Evolutionary conservation across 2,888 invertebrate species (phyloP), one percentile per base, ranked within the genome.

Genomic region (Dermolepida albohirtum): DNA sequence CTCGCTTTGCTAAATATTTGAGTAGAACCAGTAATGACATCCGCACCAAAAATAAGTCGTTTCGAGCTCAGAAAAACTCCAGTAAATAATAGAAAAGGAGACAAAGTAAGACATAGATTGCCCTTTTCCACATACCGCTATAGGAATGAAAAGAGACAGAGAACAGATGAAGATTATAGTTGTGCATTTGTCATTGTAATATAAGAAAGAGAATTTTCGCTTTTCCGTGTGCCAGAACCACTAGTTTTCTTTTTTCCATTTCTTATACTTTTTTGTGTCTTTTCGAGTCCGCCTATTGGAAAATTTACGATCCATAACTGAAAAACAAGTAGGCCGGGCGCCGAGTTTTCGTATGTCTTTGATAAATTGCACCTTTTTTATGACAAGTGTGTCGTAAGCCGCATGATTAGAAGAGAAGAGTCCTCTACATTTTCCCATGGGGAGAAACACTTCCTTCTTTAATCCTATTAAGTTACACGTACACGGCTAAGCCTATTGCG

Each of bases 291-390:
- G 34, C 34, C 34, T 34, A 34, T 34, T 34, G 34, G 34, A 34
- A 34, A 34, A 34, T 34, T 34, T 34, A 34, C 34, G 75, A 73
- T 70, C 74, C 76, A 71, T 74, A 74, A 75, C 75, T 74, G 74
- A 75, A 75, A 77, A 75, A 75, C 69, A 69, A 69, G 65, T 63
- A 63, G 63, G 68, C 64, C 70, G 67, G 72, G 68, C 70, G 69
- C 70, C 66, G 69, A 66, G 72, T 70, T 72, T 73, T 71, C 73
- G 72, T 74, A 71, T 71, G 70, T 70, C 66, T 74, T 75, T 77
- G 76, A 77, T 77, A 77, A 76, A 77, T 77, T 74, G 72, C 66
- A 64, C 69, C 73, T 75, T 76, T 77, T 77, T 68, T 68, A 54
- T 66, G 51, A 50, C 57, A 50, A 50, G 57, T 39, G 50, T 59